Percentiles rank a stretch among this genome's conserved stretches.
These are phyloP conservation scores for Glossophaga mutica DNA, from an alignment of 2,797 vertebrate species.

Conservation along the genomic window DNA sequence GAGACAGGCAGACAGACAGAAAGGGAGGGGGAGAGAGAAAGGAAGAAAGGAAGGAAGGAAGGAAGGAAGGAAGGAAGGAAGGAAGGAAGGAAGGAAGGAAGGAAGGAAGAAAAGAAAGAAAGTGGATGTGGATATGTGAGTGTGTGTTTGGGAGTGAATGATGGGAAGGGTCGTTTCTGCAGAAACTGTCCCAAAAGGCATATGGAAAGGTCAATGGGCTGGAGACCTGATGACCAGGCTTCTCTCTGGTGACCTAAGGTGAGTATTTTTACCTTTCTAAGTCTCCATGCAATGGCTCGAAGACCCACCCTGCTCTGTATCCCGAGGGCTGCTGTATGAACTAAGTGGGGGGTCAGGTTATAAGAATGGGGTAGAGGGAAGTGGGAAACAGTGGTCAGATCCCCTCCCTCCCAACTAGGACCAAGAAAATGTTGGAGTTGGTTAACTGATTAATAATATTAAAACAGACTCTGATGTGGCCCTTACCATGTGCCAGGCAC, in stretches of 20 bases:
- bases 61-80: background rate
- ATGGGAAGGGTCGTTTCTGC: background rate
- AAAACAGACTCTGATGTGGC: background rate
- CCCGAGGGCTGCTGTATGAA: background rate
- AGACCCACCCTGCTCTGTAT: background rate
- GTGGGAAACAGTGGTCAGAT: background rate
- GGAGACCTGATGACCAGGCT: background rate
- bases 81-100: no score
- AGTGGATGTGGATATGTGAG: background rate
- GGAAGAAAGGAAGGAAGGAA: background rate
- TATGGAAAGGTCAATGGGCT: background rate
- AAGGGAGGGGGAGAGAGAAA: background rate
- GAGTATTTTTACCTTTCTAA: background rate
- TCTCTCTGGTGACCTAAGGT: background rate
- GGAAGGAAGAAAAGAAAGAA: no score
- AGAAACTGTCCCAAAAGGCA: background rate
- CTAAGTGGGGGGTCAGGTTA: background rate
- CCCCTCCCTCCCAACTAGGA: accelerated
- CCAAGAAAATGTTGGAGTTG: background rate
- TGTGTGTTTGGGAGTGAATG: background rate
- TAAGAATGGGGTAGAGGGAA: background rate
- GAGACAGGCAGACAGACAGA: no score
- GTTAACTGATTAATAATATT: background rate
- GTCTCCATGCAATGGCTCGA: accelerated
- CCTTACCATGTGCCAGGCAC: background rate